Base-by-base conservation (phyloP, 2,797 vertebrate genomes). In the Cyprinella venusta region DNA sequence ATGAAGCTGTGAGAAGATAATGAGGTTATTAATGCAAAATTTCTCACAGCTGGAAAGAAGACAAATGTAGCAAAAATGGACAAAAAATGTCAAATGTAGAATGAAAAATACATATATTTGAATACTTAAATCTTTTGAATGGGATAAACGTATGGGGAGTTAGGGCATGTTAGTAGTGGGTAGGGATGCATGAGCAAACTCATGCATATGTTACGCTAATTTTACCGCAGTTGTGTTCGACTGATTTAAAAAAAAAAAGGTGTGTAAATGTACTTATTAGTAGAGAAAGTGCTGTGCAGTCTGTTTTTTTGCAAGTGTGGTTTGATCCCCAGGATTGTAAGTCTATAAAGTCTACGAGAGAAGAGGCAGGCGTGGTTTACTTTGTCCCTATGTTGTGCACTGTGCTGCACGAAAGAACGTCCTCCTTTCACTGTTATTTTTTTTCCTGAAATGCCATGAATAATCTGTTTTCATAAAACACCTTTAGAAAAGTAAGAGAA, bases 201-300 rank as follows among this genome's bases (percentile, higher is more conserved):
- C 54, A 87, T 90, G 90, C 91, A 89, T 91, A 92, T 92, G 92
- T 95, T 93, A 92, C 91, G 96, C 90, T 90, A 92, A 86, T 92
- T 91, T 88, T 92, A 91, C 92, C 91, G 87, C 87, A 88, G 87
- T 76, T 86, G 87, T 91, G 89, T 92, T 92, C 81, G 87, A 89
- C 90, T 89, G 82, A 91, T 88, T 90, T 94, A 1, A 64, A 92
- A 94, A 93, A 84, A 88, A 84, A 88, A 84, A 88, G 90, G 93
- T 95, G 93, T 95, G 91, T 94, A 96, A 95, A 93, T 92, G 88
- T 92, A 88, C 91, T 92, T 91, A 91, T 87, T 87, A 89, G 90
- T 94, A 94, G 90, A 91, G 70, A 87, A 94, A 90, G 91, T 94
- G 93, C 94, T 94, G 95, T 97, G 96, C 90, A 95, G 93, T 96